Evolutionary conservation across 1,140 invertebrate species (phyloP), one percentile per base, ranked within the genome.

Genomic region (Agrypnia vestita): DNA sequence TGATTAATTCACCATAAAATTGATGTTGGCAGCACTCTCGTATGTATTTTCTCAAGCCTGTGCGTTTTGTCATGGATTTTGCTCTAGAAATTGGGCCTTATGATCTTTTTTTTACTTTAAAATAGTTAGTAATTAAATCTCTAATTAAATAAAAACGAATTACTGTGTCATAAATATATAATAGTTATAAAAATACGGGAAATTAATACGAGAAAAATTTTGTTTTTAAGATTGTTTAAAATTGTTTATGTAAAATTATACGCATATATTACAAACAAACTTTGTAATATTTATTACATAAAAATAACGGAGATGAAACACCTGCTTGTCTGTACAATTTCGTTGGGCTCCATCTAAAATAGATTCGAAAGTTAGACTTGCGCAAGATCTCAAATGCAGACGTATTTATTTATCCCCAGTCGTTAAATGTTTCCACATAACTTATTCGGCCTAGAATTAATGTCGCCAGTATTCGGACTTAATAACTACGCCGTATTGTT

Each of bases 341-440:
- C 25, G 25, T 35, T 35, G 1, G 6, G 6, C 25, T 35, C 25
- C 6, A 35, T 35, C 6, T 35, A 35, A 17, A 56, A 44, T 44
- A 44, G 8, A 67, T 67, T 67, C n/a, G 62, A 67, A 67, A 67
- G 62, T 47, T 67, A 4, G 17, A 11, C 43, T 64, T 64, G 25
- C 61, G 35, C 43, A 64, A n/a, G 35, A 64, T 35, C 61, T 64
- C 25, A 64, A 64, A 64, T n/a, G 43, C 4, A 9, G 61, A 47
- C 43, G 44, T 25, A 67, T 67, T n/a, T 67, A 44, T 46, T 67
- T 43, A 15, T 67, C 43, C 21, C 43, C n/a, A 15, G n/a, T 67
- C 62, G 43, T 67, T 44, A 67, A 71, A 71, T 71, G 10, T 51
- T 35, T 71, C 17, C 46, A 51, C 47, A 71, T 51, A 71, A 71